These are phyloP conservation scores for Ctenodactylus gundi DNA, from an alignment of 2,113 vertebrate species.

Conservation along the genomic window DNA sequence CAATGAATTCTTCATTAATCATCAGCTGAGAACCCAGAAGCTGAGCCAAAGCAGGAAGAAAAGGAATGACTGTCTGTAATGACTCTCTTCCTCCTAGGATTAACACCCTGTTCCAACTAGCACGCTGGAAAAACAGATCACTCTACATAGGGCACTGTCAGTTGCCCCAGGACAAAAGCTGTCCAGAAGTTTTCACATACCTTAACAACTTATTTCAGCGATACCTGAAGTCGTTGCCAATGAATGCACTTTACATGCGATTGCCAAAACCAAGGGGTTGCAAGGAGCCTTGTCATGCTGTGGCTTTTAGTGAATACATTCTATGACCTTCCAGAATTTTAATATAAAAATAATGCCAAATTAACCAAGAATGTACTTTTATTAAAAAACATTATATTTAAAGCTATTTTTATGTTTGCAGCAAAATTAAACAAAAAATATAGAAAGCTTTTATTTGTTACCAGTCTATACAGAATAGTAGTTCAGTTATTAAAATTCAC, in stretches of 20 bases:
- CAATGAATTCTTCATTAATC: slow-evolving; percentile 54
- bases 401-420: not conserved
- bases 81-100: not conserved
- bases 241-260: not conserved
- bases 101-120: not conserved
- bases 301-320: not conserved
- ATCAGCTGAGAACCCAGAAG: not conserved
- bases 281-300: not conserved
- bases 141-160: not conserved
- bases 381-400: not conserved
- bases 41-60: not conserved
- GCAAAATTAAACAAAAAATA: slow-evolving; percentile 1
- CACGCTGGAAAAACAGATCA: not conserved
- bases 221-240: not conserved
- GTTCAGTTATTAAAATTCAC: slow-evolving; percentile 8
- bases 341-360: not conserved
- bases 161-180: not conserved
- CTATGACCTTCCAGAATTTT: not conserved
- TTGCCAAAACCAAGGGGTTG: not conserved
- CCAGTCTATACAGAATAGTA: not conserved
- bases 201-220: not conserved
- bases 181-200: not conserved
- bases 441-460: not conserved
- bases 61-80: not conserved
- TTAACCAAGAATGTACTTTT: not conserved